phyloP scores from a whole-genome alignment of 2,113 vertebrate species.

The Ascaphus truei region DNA sequence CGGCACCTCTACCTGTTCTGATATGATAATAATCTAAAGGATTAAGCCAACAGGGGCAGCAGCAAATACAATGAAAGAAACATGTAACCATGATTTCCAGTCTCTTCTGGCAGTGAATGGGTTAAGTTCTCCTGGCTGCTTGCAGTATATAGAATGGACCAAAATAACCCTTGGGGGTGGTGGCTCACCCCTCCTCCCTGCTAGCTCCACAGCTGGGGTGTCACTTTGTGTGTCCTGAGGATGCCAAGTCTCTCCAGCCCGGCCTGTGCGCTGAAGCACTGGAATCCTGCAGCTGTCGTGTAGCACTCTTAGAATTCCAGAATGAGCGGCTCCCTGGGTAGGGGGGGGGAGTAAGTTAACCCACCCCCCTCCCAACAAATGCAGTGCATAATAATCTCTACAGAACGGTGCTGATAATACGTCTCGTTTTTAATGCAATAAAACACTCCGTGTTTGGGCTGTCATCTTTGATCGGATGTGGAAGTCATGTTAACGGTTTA shows the following conservation, averaged over 20 bases:
- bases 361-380: neutral
- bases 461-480: too few relatives aligned
- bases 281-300: constrained; percentile 23
- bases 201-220: constrained; percentile 8
- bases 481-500: too few relatives aligned
- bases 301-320: neutral
- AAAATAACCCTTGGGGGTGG: constrained; percentile 1
- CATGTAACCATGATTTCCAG: too few relatives aligned
- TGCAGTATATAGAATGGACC: constrained; percentile 9
- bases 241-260: constrained; percentile 1
- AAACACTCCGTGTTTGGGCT: too few relatives aligned
- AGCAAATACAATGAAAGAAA: too few relatives aligned
- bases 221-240: neutral
- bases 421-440: too few relatives aligned
- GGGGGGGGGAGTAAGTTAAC: neutral
- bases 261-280: neutral
- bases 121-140: neutral
- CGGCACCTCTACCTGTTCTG: too few relatives aligned
- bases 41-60: too few relatives aligned
- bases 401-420: too few relatives aligned
- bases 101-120: too few relatives aligned
- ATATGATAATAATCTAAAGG: too few relatives aligned
- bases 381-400: neutral
- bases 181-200: neutral
- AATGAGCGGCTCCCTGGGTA: neutral